Conservation (phyloP, 1,140 invertebrate species). For the Manduca sexta region DNA sequence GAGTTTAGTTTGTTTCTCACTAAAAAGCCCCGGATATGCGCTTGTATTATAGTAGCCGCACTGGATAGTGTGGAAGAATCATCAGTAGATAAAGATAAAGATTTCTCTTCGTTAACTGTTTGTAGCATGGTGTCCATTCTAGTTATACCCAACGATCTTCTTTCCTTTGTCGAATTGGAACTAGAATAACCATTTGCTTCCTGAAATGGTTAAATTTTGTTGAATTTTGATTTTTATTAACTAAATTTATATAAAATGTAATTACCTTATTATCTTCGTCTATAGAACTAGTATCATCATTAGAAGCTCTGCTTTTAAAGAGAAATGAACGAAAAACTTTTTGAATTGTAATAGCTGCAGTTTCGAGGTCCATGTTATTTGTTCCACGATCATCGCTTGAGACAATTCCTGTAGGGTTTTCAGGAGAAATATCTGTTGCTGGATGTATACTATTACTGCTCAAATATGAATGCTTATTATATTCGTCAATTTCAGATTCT, state of each 20-base stretch:
- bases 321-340: constrained; percentile 64
- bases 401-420: not conserved
- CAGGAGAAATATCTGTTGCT: too few relatives aligned
- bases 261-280: constrained; percentile 36
- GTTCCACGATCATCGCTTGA: not conserved
- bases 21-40: constrained; percentile 59
- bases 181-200: constrained; percentile 19
- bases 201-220: constrained; percentile 27
- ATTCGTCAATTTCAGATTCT: not conserved
- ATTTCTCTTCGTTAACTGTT: constrained; percentile 68
- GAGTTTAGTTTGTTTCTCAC: constrained; percentile 50
- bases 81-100: constrained; percentile 61
- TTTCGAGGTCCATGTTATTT: constrained; percentile 58
- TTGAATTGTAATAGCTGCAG: constrained; percentile 62
- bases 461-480: too few relatives aligned
- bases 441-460: too few relatives aligned
- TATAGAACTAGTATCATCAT: constrained; percentile 40
- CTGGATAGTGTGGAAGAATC: constrained; percentile 63
- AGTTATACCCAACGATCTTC: constrained; percentile 42
- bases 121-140: constrained; percentile 64
- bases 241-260: constrained; percentile 4
- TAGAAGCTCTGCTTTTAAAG: constrained; percentile 58
- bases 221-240: constrained; percentile 1
- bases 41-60: constrained; percentile 63
- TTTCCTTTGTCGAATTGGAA: constrained; percentile 35